These are phyloP conservation scores for Rotaria macrura DNA, from an alignment of 2,888 invertebrate species.

Conservation along the genomic window DNA sequence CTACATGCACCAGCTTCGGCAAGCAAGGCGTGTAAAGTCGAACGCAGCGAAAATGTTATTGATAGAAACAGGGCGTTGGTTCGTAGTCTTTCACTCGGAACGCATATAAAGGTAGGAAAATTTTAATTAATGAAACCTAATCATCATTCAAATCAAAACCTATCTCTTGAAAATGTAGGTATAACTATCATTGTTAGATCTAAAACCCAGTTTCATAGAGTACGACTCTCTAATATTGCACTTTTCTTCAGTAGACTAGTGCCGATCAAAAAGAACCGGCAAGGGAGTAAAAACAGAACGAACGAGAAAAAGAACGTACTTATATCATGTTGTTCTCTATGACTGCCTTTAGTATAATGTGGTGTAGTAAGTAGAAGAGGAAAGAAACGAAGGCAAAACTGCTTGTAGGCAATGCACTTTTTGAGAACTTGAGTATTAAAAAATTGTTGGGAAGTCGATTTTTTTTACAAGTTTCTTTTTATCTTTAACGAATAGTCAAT, in stretches of 20 bases:
- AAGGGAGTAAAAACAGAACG: not conserved
- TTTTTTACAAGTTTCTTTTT: not conserved
- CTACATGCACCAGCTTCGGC: not conserved
- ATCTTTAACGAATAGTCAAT: not conserved
- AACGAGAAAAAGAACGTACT: not conserved
- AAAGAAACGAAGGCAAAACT: not conserved
- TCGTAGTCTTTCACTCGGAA: not conserved
- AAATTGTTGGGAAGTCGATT: too few relatives aligned
- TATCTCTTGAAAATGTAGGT: too few relatives aligned
- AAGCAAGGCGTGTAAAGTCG: not conserved
- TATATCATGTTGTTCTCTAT: not conserved
- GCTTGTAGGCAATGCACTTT: not conserved
- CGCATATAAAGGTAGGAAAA: not conserved
- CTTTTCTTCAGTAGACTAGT: not conserved
- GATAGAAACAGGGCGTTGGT: not conserved
- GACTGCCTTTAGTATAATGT: not conserved
- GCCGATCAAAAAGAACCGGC: not conserved
- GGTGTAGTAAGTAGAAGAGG: not conserved
- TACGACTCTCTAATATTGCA: not conserved
- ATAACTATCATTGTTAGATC: not conserved
- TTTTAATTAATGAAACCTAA: too few relatives aligned
- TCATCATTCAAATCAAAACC: too few relatives aligned
- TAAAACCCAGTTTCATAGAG: not conserved
- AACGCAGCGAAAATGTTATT: not conserved
- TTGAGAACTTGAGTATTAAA: not conserved